Percentiles rank a stretch among this genome's conserved stretches.
Conservation (phyloP, 2,888 invertebrate species). For the Coelopa pilipes region DNA sequence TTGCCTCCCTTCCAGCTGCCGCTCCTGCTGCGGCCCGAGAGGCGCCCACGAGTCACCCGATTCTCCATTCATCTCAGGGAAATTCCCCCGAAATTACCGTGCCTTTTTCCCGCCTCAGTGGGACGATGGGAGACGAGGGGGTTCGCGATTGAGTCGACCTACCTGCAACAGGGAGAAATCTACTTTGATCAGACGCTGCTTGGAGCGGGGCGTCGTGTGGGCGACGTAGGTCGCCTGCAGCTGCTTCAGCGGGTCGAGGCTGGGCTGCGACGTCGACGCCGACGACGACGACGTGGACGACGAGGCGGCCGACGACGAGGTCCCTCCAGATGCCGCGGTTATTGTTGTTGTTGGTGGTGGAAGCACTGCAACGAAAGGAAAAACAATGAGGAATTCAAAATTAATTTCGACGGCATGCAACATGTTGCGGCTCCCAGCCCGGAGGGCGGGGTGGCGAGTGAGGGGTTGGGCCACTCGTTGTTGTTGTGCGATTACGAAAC, state of each 20-base stretch:
- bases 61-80: too few relatives aligned
- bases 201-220: slow-evolving; percentile 65
- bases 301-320: slow-evolving; percentile 49
- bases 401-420: not conserved
- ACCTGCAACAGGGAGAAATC: slow-evolving; percentile 82
- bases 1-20: too few relatives aligned
- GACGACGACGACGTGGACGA: slow-evolving; percentile 50
- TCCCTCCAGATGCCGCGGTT: slow-evolving; percentile 13
- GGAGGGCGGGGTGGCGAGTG: too few relatives aligned
- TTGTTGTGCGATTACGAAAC: too few relatives aligned
- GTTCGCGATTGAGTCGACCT: slow-evolving; percentile 57
- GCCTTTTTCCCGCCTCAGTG: too few relatives aligned
- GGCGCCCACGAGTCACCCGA: too few relatives aligned
- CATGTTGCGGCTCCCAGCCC: too few relatives aligned
- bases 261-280: slow-evolving; percentile 41
- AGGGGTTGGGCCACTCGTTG: too few relatives aligned
- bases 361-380: slow-evolving; percentile 62
- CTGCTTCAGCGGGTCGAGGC: slow-evolving; percentile 53
- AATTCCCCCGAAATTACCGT: too few relatives aligned
- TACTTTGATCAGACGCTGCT: slow-evolving; percentile 81
- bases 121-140: too few relatives aligned
- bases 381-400: not conserved
- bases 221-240: slow-evolving; percentile 61
- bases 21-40: too few relatives aligned
- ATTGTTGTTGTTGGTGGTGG: slow-evolving; percentile 56